These are phyloP conservation scores for Psittacus erithacus DNA, from an alignment of 2,113 vertebrate genomes.

Conservation along the genomic window DNA sequence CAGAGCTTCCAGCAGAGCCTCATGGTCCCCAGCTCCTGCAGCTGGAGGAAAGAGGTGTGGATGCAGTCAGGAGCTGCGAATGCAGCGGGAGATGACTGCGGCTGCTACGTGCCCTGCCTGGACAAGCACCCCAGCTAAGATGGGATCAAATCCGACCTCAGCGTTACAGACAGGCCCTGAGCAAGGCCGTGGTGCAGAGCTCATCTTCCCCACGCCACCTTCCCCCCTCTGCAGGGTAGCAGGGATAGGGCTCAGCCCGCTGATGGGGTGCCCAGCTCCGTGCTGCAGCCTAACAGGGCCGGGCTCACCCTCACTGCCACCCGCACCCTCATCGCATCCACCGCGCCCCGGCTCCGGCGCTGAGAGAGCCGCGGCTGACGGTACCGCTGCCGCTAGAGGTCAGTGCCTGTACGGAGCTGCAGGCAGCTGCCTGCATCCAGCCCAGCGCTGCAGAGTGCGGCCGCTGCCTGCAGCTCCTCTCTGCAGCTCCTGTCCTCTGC, in stretches of 20 bases:
- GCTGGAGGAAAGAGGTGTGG: background rate
- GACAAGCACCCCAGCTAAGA: accelerated
- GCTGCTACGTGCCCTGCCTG: too few relatives aligned
- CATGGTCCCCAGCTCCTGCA: background rate
- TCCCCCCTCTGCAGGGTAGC: background rate
- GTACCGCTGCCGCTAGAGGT: background rate
- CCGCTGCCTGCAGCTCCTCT: background rate
- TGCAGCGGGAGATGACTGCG: accelerated
- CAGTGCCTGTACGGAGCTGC: background rate
- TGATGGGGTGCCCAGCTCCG: background rate
- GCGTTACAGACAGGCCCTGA: accelerated
- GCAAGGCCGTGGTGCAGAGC: accelerated
- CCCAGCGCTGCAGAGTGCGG: background rate
- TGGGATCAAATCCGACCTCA: background rate
- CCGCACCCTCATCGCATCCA: accelerated
- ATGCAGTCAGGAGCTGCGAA: accelerated
- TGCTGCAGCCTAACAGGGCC: background rate
- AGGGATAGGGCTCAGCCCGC: background rate
- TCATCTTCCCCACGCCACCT: background rate
- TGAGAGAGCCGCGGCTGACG: background rate
- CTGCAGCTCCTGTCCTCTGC: background rate
- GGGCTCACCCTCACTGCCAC: background rate
- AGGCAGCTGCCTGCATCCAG: background rate
- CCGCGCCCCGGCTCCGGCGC: background rate
- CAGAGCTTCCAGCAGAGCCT: background rate